Percentiles rank a stretch among this genome's conserved stretches.
phyloP scores from a whole-genome alignment of 2,888 invertebrate genomes.

The Tachystola acroxantha region DNA sequence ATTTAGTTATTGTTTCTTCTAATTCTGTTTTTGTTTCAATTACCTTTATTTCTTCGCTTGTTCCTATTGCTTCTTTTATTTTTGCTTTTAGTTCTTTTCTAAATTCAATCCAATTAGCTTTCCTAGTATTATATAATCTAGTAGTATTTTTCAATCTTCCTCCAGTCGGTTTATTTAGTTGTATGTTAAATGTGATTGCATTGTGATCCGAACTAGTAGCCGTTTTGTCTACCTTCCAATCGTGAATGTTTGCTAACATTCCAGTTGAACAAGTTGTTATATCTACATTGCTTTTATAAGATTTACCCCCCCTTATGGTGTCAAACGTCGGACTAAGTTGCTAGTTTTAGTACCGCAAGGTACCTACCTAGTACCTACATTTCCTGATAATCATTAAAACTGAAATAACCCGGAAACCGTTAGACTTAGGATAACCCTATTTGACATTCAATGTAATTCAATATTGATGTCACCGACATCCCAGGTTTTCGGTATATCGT shows the following conservation, averaged over 20 bases:
- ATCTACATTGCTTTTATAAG: slow-evolving; percentile 6
- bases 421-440: too few relatives aligned
- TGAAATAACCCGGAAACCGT: too few relatives aligned
- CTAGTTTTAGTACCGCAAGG: too few relatives aligned
- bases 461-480: too few relatives aligned
- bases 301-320: not conserved
- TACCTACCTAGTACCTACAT: too few relatives aligned
- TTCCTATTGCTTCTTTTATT: not conserved
- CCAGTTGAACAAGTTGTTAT: slow-evolving; percentile 5
- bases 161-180: not conserved
- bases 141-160: slow-evolving; percentile 2
- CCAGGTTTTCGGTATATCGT: too few relatives aligned
- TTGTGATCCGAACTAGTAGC: slow-evolving; percentile 11
- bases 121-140: slow-evolving; percentile 7
- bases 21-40: slow-evolving; percentile 5
- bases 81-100: slow-evolving; percentile 1
- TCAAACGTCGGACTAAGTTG: too few relatives aligned
- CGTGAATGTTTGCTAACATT: not conserved
- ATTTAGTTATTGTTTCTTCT: not conserved
- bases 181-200: not conserved
- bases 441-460: too few relatives aligned
- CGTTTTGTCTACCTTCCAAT: slow-evolving; percentile 7
- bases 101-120: slow-evolving; percentile 7
- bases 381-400: too few relatives aligned
- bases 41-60: slow-evolving; percentile 1